Evolutionary conservation across 2,113 vertebrate genomes (phyloP).

Genomic region (Brachirus orientalis): DNA sequence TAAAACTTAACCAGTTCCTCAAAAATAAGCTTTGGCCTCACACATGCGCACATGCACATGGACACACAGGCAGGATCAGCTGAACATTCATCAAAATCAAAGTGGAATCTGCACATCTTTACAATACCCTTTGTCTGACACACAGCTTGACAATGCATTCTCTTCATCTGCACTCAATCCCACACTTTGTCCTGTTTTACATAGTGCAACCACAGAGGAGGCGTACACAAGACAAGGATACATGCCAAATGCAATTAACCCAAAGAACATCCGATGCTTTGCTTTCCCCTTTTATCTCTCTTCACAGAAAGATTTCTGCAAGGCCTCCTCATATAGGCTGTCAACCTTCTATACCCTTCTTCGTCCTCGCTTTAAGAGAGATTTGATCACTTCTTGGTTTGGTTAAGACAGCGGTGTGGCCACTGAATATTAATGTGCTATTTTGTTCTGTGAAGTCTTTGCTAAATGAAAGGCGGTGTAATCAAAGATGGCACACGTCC

Average conservation of each 20-base stretch:
- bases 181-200: slow-evolving; percentile 71
- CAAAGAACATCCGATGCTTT: slow-evolving; percentile 62
- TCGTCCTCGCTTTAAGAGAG: slow-evolving; percentile 48
- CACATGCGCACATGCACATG: not conserved
- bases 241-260: slow-evolving; percentile 78
- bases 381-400: slow-evolving; percentile 50
- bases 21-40: not conserved
- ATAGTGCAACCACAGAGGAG: slow-evolving; percentile 58
- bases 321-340: slow-evolving; percentile 45
- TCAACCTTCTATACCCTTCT: slow-evolving; percentile 49
- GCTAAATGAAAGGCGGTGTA: not conserved
- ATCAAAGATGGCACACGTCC: not conserved
- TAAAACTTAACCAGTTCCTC: too few species aligned
- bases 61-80: slow-evolving; percentile 39
- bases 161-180: slow-evolving; percentile 66
- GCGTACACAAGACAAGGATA: slow-evolving; percentile 57
- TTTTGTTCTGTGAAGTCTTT: slow-evolving; percentile 1
- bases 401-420: slow-evolving; percentile 16
- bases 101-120: slow-evolving; percentile 61
- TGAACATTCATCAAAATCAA: slow-evolving; percentile 71
- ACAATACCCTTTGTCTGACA: slow-evolving; percentile 42
- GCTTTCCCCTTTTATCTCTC: slow-evolving; percentile 70
- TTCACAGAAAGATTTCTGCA: slow-evolving; percentile 67
- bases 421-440: slow-evolving; percentile 33
- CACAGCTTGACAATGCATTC: slow-evolving; percentile 45